A percentile compares a stretch with the other conserved stretches of the same genome.
These are phyloP conservation scores for Amblyjoppa proteus DNA, from an alignment of 2,888 invertebrate genomes.

Conservation along the genomic window DNA sequence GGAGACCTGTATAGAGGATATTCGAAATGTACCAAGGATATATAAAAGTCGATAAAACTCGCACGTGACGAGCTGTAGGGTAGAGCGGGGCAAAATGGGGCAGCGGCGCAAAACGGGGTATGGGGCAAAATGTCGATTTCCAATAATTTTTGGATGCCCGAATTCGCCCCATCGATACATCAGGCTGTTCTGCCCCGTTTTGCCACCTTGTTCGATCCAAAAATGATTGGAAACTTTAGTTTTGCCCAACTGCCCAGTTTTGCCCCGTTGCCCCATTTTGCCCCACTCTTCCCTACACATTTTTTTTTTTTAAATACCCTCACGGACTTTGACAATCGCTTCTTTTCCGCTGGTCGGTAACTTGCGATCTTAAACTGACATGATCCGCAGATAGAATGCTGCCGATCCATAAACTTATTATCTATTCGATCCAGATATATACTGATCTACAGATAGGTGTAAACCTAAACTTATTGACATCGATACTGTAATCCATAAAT, in stretches of 20 bases:
- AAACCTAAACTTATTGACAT: neutral
- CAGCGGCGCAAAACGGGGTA: no score
- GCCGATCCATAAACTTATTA: neutral
- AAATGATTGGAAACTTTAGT: no score
- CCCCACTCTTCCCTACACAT: neutral
- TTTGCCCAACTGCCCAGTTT: no score
- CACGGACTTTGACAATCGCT: neutral
- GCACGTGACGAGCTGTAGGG: neutral
- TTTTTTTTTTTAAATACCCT: neutral
- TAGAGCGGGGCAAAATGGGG: no score
- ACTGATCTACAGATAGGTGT: neutral
- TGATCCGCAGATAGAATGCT: neutral
- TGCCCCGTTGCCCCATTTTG: no score
- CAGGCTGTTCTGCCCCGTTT: no score
- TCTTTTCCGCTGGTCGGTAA: neutral
- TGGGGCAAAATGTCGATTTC: no score
- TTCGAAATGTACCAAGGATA: slow-evolving; percentile 46
- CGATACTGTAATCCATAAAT: neutral
- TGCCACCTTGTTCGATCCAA: no score
- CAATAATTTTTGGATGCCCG: no score
- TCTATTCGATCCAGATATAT: neutral
- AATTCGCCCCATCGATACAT: no score
- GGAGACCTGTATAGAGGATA: slow-evolving; percentile 80
- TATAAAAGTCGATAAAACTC: slow-evolving; percentile 22
- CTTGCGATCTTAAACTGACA: neutral